Base-by-base conservation (phyloP, 2,797 vertebrate genomes). In the Heterohyrax brucei region DNA sequence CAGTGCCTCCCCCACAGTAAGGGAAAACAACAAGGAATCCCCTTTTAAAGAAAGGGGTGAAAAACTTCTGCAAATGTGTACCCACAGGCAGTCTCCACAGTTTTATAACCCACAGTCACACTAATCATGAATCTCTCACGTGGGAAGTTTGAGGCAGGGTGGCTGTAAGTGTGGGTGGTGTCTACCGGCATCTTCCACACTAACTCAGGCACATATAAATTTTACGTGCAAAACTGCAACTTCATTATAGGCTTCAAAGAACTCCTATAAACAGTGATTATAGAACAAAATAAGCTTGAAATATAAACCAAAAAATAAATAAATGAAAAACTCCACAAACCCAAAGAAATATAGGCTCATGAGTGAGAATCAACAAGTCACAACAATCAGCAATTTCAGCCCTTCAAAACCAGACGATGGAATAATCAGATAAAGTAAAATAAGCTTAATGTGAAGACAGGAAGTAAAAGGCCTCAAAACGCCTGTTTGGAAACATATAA, bases 391-490 rank as follows among this genome's bases (percentile, higher is more conserved):
- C 33, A 86, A 87, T 84, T 76, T 75, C 53, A 33, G 22, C 59
- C n/a, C 81, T 92, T 18, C 19, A 95, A 93, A 90, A 86, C 59
- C 21, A 75, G 48, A 86, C 24, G 48, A 1, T 89, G 59, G 10
- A 76, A 87, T 86, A 76, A 50, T 33, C 50, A 81, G 26, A 68
- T 81, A 44, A 80, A 48, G 64, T 88, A 87, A 94, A 93, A 88
- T 68, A 94, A 94, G 5, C 26, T 76, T 83, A 75, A 79, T 24
- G 9, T 76, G 33, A 62, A 22, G 5, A 92, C 18, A 91, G 18
- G 18, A 86, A 91, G 91, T 79, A 70, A 62, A 97, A 93, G 46
- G 13, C 28, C 85, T 94, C 62, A 50, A 89, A 93, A 68, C 81
- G 76, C 66, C 72, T 93, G 33, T 44, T 46, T 46, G 22, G 12